These are phyloP conservation scores for Petrocephalus zakoni DNA, from an alignment of 2,113 vertebrate genomes.

Conservation along the genomic window DNA sequence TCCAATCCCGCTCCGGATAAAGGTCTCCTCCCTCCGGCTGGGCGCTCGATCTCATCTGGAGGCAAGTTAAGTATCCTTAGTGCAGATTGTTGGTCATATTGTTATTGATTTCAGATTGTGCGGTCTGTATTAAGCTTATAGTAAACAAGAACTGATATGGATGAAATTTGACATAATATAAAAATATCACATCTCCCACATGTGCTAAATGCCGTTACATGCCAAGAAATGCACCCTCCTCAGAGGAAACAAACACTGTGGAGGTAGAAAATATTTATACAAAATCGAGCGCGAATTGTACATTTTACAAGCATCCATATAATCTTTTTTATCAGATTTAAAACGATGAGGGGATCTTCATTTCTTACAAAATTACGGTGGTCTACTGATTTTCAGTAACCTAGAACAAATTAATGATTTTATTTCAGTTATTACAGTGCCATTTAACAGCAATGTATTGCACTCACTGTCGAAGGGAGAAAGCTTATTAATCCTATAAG, in stretches of 20 bases:
- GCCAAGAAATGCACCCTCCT: background rate
- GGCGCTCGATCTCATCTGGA: background rate
- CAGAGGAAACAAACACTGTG: background rate
- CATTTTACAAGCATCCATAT: background rate
- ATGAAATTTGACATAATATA: background rate
- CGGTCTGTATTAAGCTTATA: background rate
- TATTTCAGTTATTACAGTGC: background rate
- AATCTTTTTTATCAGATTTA: background rate
- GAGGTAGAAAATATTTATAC: background rate
- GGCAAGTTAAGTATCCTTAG: background rate
- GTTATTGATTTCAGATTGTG: background rate
- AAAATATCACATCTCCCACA: background rate
- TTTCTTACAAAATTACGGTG: background rate
- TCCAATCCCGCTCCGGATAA: background rate
- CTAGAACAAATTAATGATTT: background rate
- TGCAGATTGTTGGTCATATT: background rate
- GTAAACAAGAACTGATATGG: background rate
- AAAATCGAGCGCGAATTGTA: background rate
- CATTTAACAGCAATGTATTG: background rate
- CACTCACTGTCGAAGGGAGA: background rate
- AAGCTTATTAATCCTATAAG: background rate
- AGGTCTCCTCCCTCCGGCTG: background rate
- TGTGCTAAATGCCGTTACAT: background rate
- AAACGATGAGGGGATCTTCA: background rate
- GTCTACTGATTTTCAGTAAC: background rate